These are phyloP conservation scores for Geopemphigus sp. DNA, from an alignment of 1,140 invertebrate species.

Conservation along the genomic window DNA sequence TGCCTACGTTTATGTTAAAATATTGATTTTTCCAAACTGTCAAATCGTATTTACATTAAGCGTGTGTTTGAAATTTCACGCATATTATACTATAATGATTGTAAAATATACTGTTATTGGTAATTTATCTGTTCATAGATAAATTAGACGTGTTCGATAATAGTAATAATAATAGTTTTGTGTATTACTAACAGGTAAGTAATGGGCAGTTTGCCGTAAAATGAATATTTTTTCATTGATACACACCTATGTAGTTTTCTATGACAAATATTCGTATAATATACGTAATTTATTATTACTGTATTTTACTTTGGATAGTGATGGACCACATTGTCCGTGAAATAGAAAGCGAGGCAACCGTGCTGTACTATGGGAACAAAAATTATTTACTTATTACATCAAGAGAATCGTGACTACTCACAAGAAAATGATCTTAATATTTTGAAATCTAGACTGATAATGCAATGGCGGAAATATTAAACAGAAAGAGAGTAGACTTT, in stretches of 20 bases:
- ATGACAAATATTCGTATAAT: background rate
- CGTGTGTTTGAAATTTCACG: background rate
- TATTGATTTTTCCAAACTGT: no score
- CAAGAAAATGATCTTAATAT: conserved; percentile 30
- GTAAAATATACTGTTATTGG: background rate
- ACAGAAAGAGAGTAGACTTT: background rate
- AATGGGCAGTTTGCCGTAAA: background rate
- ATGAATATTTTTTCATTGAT: background rate
- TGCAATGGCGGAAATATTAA: conserved; percentile 15
- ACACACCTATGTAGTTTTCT: background rate
- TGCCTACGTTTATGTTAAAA: no score
- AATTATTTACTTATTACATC: conserved; percentile 43
- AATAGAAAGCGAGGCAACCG: conserved; percentile 40
- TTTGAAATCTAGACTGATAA: conserved; percentile 28
- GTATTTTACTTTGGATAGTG: background rate
- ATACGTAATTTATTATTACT: conserved; percentile 8
- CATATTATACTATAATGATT: background rate
- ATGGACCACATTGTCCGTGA: conserved; percentile 27
- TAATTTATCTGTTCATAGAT: background rate
- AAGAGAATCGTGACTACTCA: conserved; percentile 40
- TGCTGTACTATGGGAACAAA: conserved; percentile 34
- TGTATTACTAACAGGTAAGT: no score
- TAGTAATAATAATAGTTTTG: background rate
- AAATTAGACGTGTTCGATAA: background rate
- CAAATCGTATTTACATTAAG: no score